Conservation (phyloP, 1,140 invertebrate genomes). For the Parasteatoda tepidariorum region DNA sequence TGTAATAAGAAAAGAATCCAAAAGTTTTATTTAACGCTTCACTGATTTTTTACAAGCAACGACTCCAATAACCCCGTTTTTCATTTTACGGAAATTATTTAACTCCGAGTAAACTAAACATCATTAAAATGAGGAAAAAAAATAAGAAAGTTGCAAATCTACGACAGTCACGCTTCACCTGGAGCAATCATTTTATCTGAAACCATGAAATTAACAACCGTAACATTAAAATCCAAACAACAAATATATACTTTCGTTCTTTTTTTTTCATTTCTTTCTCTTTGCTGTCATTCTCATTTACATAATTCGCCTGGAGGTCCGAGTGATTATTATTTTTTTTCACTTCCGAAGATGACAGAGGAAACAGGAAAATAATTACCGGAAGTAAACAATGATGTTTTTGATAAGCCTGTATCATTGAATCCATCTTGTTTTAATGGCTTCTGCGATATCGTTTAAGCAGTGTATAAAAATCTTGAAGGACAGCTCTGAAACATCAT, state of each 20-base stretch:
- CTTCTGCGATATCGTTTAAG: too few species aligned
- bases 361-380: too few species aligned
- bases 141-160: slow-evolving; percentile 2
- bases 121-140: not conserved
- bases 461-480: not conserved
- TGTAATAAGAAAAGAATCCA: not conserved
- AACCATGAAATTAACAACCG: slow-evolving; percentile 2
- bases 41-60: not conserved
- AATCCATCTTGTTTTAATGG: too few species aligned
- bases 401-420: too few species aligned
- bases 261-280: not conserved
- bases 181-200: not conserved
- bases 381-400: too few species aligned
- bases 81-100: not conserved
- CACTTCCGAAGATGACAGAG: slow-evolving; percentile 22
- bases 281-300: not conserved
- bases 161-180: slow-evolving; percentile 2
- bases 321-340: not conserved
- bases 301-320: not conserved
- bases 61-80: not conserved
- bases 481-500: not conserved
- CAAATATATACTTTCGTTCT: slow-evolving; percentile 1
- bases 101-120: not conserved
- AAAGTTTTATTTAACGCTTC: not conserved
- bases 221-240: slow-evolving; percentile 2